Evolutionary conservation across 1,140 invertebrate genomes (phyloP).

Genomic region (Sesamia nonagrioides): DNA sequence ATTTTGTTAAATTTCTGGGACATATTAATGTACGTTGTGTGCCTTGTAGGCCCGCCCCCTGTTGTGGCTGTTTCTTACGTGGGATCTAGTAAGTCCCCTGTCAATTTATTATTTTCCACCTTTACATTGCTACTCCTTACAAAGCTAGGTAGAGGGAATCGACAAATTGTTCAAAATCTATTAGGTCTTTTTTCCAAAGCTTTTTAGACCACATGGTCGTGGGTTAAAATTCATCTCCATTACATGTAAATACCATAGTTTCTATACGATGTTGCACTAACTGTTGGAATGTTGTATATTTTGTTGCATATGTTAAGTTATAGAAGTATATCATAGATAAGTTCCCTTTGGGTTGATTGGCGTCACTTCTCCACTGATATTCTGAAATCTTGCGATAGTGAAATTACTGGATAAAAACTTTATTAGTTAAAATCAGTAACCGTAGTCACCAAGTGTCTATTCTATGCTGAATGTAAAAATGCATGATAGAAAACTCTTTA

Average conservation of each 20-base stretch:
- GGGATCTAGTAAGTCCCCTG: slow-evolving; percentile 85
- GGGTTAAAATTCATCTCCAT: not conserved
- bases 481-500: not conserved
- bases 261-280: slow-evolving; percentile 36
- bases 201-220: not conserved
- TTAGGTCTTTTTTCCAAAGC: slow-evolving; percentile 3
- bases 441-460: not conserved
- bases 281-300: slow-evolving; percentile 32
- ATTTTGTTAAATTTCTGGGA: slow-evolving; percentile 57
- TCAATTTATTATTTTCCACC: slow-evolving; percentile 71
- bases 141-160: not conserved
- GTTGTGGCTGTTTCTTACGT: slow-evolving; percentile 87
- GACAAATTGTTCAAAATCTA: not conserved
- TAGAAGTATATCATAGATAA: not conserved
- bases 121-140: slow-evolving; percentile 18
- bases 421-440: not conserved
- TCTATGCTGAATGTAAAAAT: not conserved
- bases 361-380: slow-evolving; percentile 1
- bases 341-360: not conserved
- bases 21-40: slow-evolving; percentile 81
- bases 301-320: slow-evolving; percentile 13
- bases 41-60: slow-evolving; percentile 83
- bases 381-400: not conserved
- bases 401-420: not conserved
- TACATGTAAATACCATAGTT: slow-evolving; percentile 40